Base-by-base conservation (phyloP, 2,888 invertebrate species). In the Cantharis nigra region DNA sequence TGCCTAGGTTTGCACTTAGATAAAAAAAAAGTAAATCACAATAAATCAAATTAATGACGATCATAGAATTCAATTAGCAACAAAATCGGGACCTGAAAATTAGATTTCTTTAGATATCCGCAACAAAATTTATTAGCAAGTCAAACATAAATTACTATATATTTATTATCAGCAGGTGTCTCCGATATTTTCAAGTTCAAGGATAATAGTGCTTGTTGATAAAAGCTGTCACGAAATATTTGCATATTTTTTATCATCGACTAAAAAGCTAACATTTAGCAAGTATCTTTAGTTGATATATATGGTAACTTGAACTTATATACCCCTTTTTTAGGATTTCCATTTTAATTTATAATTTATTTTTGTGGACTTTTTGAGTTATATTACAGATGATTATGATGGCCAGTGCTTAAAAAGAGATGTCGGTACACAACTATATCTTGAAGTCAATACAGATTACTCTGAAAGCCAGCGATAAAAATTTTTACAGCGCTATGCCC, bases 161-260 rank as follows among this genome's bases (percentile, higher is more conserved):
- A 70, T 23, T 74, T 78, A 30, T 67, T 72, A 75, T 78, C 75
- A 70, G 78, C 78, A 78, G 78, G 78, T 78, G 78, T 78, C 74
- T 74, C 67, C 64, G 63, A 63, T 74, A 26, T 71, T 65, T 65
- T 64, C 75, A 78, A 75, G 78, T 78, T 78, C 78, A 78, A 78
- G 78, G 78, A 70, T 72, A 72, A 74, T 65, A 72, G 23, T 72
- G 71, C 71, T 71, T 67, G 73, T 73, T 77, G 74, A 74, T 77
- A 77, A 74, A 77, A 74, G 67, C 71, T 74, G 33, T 63, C 71
- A 49, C 65, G 67, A 76, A 69, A 72, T 70, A 72, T 76, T 76
- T 67, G 65, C 65, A 67, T 67, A 26, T 67, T 67, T 67, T 67
- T 23, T 16, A 64, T 9, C 13, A n/a, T n/a, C 49, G 49, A 49